Evolutionary conservation across 2,888 invertebrate species (phyloP).

Genomic region (Allolobophora icterica): DNA sequence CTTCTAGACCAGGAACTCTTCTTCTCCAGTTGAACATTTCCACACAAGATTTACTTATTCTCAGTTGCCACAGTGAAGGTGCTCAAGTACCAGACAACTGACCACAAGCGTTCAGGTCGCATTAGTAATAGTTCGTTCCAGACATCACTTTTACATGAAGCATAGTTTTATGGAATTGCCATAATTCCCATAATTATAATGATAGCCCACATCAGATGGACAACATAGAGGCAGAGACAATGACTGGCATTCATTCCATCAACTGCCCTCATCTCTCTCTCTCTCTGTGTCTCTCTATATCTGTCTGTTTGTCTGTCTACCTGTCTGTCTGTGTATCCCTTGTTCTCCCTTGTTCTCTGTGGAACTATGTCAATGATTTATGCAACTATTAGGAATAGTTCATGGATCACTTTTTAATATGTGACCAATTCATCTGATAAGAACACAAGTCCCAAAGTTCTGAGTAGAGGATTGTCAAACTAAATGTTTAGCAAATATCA

Average conservation of each 20-base stretch:
- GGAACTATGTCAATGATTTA: neutral
- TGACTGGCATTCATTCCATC: neutral
- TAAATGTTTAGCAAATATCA: neutral
- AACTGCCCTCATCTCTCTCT: constrained; percentile 3
- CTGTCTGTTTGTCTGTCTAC: neutral
- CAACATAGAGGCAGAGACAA: neutral
- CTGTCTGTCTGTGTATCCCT: neutral
- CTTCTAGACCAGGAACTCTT: neutral
- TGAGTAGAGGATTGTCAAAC: neutral
- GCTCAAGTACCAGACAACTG: neutral
- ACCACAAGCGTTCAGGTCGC: neutral
- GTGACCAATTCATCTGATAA: neutral
- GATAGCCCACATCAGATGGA: neutral
- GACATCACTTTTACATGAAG: neutral
- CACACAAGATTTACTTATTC: neutral
- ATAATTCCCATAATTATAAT: neutral
- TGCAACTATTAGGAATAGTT: neutral
- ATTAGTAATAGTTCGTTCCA: neutral
- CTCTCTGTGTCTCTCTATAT: neutral
- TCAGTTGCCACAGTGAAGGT: neutral
- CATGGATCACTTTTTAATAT: neutral
- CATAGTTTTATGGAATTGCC: neutral
- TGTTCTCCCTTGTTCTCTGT: neutral
- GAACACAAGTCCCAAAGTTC: neutral
- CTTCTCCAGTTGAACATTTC: neutral